Percentiles rank a stretch among this genome's conserved stretches.
These are phyloP conservation scores for Mormyrus iriodes DNA, from an alignment of 2,113 vertebrate genomes.

Conservation along the genomic window DNA sequence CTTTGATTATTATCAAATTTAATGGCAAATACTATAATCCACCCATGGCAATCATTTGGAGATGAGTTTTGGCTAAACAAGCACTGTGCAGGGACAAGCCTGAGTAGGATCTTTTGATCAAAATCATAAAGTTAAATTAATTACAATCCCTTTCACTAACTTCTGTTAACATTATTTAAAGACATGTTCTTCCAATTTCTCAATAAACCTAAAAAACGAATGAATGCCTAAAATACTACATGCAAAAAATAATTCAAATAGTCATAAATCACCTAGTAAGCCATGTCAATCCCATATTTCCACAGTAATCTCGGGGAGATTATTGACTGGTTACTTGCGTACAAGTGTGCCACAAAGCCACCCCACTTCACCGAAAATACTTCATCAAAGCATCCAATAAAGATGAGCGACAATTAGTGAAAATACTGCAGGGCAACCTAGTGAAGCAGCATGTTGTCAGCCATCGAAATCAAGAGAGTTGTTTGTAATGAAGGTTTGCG, in stretches of 20 bases:
- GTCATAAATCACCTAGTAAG: neutral
- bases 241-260: neutral
- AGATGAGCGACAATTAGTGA: neutral
- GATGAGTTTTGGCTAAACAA: neutral
- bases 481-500: neutral
- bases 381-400: neutral
- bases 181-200: neutral
- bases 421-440: neutral
- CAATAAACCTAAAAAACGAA: neutral
- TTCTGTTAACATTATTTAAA: neutral
- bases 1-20: neutral
- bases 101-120: neutral
- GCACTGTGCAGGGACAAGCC: neutral
- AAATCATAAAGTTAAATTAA: neutral
- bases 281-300: neutral
- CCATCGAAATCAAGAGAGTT: conserved; percentile 8
- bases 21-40: neutral
- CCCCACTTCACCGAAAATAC: neutral
- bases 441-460: neutral
- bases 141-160: neutral
- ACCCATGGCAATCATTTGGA: neutral
- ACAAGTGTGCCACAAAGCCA: neutral
- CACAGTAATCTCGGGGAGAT: neutral
- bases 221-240: neutral
- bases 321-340: neutral